These are phyloP conservation scores for Cromileptes altivelis DNA, from an alignment of 2,113 vertebrate species.

Conservation along the genomic window DNA sequence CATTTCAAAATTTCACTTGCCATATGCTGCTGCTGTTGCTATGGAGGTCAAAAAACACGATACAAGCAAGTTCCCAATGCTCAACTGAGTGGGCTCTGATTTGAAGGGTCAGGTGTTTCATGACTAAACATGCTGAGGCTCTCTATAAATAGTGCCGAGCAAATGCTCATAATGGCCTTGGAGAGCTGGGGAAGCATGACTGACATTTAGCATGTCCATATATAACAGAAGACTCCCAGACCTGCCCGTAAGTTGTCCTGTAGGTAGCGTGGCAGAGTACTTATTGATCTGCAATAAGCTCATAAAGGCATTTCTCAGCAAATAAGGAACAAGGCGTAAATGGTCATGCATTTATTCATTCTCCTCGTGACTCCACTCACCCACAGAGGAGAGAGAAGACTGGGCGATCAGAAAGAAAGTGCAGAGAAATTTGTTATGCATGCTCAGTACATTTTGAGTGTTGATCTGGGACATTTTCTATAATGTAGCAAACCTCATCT, in stretches of 20 bases:
- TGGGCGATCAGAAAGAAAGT: constrained; percentile 23
- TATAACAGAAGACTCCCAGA: constrained; percentile 65
- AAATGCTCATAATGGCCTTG: constrained; percentile 72
- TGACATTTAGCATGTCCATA: constrained; percentile 78
- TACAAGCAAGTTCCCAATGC: constrained; percentile 36
- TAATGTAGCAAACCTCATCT: constrained; percentile 7
- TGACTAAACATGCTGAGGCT: constrained; percentile 77
- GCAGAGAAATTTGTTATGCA: constrained; percentile 27
- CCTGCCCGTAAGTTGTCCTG: constrained; percentile 55
- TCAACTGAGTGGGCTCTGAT: constrained; percentile 56
- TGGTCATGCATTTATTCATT: constrained; percentile 72
- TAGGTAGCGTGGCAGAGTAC: constrained; percentile 44
- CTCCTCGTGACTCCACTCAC: constrained; percentile 39
- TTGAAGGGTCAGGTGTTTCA: constrained; percentile 74
- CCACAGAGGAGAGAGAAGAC: constrained; percentile 20
- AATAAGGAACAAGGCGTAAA: constrained; percentile 65
- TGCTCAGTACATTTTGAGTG: constrained; percentile 14
- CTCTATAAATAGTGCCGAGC: constrained; percentile 73
- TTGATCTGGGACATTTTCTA: constrained; percentile 27
- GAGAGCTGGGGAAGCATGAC: constrained; percentile 68
- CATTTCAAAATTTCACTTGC: constrained; percentile 18
- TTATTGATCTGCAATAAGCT: constrained; percentile 75
- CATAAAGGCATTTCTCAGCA: constrained; percentile 73
- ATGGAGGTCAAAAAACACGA: constrained; percentile 36
- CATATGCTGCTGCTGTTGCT: constrained; percentile 8